These are phyloP conservation scores for Tholera decimalis DNA, from an alignment of 2,888 invertebrate species.

Conservation along the genomic window DNA sequence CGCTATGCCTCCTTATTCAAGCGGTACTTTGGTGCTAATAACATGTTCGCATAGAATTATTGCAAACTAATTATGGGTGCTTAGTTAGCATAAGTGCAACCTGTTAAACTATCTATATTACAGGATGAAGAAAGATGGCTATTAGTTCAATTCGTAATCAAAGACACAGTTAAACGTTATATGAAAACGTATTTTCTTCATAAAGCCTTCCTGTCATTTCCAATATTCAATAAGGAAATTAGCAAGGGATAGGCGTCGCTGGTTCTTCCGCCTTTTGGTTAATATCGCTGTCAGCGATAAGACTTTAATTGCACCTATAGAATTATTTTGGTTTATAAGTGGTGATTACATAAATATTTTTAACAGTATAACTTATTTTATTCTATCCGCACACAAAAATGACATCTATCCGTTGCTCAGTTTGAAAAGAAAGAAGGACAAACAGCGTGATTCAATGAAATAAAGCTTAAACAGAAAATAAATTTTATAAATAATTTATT, in stretches of 20 bases:
- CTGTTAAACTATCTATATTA: slow-evolving; percentile 17
- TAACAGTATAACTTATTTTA: too few relatives aligned
- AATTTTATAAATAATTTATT: slow-evolving; percentile 53
- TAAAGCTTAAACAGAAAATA: slow-evolving; percentile 27
- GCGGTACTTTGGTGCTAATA: slow-evolving; percentile 28
- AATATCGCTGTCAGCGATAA: too few relatives aligned
- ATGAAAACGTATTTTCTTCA: slow-evolving; percentile 9
- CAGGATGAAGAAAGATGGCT: slow-evolving; percentile 8
- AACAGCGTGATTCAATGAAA: slow-evolving; percentile 16
- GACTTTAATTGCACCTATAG: too few relatives aligned
- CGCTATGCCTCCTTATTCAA: slow-evolving; percentile 27
- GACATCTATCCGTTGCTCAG: too few relatives aligned
- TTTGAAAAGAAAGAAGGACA: too few relatives aligned
- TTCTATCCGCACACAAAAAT: too few relatives aligned
- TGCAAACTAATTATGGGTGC: slow-evolving; percentile 35
- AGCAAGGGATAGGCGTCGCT: not conserved
- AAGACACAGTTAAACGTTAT: slow-evolving; percentile 5
- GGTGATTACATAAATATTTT: too few relatives aligned
- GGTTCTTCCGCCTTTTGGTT: not conserved
- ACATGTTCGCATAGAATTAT: slow-evolving; percentile 46
- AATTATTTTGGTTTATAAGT: too few relatives aligned
- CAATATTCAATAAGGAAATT: slow-evolving; percentile 16
- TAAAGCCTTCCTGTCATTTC: not conserved
- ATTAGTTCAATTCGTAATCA: slow-evolving; percentile 20
- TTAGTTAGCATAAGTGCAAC: slow-evolving; percentile 29